phyloP scores from a whole-genome alignment of 2,797 vertebrate genomes.

The Emydoidea blandingii region DNA sequence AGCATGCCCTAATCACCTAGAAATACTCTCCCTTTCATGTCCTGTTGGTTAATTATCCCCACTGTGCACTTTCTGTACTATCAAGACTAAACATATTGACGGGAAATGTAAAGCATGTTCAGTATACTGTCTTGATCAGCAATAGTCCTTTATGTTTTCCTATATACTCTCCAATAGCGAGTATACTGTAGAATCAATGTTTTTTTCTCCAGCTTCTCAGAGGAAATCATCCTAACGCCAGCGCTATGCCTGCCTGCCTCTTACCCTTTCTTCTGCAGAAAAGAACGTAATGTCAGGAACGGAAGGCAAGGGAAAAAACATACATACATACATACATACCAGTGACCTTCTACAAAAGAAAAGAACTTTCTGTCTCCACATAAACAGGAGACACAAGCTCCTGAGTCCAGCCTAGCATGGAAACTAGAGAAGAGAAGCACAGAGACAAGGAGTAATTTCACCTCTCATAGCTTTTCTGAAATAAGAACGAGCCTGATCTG shows the following conservation, averaged over 20 bases:
- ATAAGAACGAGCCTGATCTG: neutral
- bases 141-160: neutral
- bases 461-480: neutral
- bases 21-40: neutral
- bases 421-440: neutral
- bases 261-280: neutral
- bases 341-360: fast-evolving
- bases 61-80: neutral
- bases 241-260: neutral
- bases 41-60: neutral
- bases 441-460: neutral
- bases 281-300: neutral
- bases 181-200: fast-evolving
- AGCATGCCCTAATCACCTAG: neutral
- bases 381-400: neutral
- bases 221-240: fast-evolving
- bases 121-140: neutral
- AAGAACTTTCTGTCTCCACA: fast-evolving
- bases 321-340: no score
- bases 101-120: neutral
- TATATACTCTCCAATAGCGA: fast-evolving
- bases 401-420: neutral
- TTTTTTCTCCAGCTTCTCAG: neutral
- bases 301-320: neutral
- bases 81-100: fast-evolving